Evolutionary conservation across 2,797 vertebrate genomes (phyloP).

Genomic region (Myripristis jacobus): DNA sequence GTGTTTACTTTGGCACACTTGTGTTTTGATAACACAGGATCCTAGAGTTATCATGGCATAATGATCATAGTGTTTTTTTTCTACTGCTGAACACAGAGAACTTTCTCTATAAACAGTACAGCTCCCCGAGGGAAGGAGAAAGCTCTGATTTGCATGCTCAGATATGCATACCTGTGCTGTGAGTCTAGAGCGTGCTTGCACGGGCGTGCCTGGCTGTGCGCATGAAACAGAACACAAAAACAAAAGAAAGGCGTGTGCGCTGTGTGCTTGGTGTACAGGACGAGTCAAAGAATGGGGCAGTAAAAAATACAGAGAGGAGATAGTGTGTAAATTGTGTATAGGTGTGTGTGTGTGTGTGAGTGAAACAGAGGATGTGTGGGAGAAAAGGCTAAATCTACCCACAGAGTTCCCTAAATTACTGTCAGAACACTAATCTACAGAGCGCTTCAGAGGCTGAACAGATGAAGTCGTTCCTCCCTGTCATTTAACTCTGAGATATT

Average conservation of each 20-base stretch:
- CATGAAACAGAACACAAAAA: neutral
- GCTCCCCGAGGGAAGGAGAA: conserved; percentile 11
- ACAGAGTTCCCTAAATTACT: neutral
- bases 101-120: neutral
- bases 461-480: neutral
- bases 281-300: too few species aligned
- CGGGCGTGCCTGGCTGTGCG: conserved; percentile 31
- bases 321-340: neutral
- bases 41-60: too few species aligned
- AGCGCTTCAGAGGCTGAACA: neutral
- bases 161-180: conserved; percentile 78
- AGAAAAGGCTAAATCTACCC: conserved; percentile 3
- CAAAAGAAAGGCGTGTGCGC: conserved; percentile 6
- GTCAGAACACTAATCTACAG: neutral
- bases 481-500: neutral
- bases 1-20: neutral
- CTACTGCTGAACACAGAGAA: conserved; percentile 13
- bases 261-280: too few species aligned
- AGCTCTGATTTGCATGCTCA: conserved; percentile 56
- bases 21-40: neutral
- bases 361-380: neutral
- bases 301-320: too few species aligned
- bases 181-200: conserved; percentile 25
- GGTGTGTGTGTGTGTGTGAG: neutral
- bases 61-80: neutral